Conservation (phyloP, 2,797 vertebrate species). For the Phalloptychus januarius region DNA sequence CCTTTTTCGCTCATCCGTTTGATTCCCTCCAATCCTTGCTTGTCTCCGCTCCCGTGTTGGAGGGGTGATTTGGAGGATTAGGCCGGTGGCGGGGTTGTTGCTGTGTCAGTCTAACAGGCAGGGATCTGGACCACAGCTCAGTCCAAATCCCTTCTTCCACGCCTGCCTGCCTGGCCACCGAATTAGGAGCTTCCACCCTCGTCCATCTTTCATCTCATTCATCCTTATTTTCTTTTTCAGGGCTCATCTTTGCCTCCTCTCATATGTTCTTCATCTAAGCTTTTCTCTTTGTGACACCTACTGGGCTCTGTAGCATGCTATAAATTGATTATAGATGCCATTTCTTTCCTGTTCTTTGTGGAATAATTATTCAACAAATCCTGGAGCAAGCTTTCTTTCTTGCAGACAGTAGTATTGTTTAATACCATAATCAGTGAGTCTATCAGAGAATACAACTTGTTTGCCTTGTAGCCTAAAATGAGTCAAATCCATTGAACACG, state of each 20-base stretch:
- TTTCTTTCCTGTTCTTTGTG: conserved; percentile 27
- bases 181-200: conserved; percentile 51
- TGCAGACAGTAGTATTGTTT: conserved; percentile 32
- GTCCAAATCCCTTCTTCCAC: conserved; percentile 75
- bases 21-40: conserved; percentile 57
- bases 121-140: conserved; percentile 76
- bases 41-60: conserved; percentile 64
- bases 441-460: neutral
- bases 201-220: conserved; percentile 61
- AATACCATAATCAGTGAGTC: conserved; percentile 13
- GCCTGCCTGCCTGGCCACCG: conserved; percentile 67
- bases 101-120: conserved; percentile 78
- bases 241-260: conserved; percentile 30
- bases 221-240: conserved; percentile 40
- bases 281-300: conserved; percentile 26
- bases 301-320: conserved; percentile 9
- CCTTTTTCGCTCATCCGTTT: conserved; percentile 35
- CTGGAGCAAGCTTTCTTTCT: neutral
- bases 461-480: conserved; percentile 25
- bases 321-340: neutral
- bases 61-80: conserved; percentile 77
- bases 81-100: conserved; percentile 73
- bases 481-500: too few species aligned
- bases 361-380: conserved; percentile 5
- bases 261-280: conserved; percentile 18